These are phyloP conservation scores for Edolisoma coerulescens DNA, from an alignment of 2,113 vertebrate species.

Conservation along the genomic window DNA sequence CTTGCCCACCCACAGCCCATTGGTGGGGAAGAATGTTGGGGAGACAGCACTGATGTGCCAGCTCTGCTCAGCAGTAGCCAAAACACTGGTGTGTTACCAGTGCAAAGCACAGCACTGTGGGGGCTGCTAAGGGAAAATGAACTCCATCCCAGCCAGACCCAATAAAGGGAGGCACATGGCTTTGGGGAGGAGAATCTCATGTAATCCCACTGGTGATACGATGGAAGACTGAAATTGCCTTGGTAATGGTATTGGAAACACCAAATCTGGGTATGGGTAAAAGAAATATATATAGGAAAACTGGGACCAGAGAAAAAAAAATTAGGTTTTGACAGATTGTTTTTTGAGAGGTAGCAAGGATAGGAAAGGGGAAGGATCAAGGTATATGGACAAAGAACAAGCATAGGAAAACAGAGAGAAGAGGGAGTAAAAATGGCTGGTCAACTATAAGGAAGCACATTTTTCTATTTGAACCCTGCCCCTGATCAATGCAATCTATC, in stretches of 20 bases:
- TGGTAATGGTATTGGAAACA: background rate
- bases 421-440: background rate
- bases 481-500: background rate
- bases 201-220: background rate
- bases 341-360: background rate
- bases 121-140: background rate
- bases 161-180: background rate
- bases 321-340: background rate
- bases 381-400: background rate
- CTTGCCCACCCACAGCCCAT: background rate
- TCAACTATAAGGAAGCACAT: background rate
- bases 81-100: background rate
- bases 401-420: background rate
- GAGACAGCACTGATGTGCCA: accelerated
- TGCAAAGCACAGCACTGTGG: background rate
- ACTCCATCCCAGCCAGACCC: background rate
- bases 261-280: background rate
- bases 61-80: background rate
- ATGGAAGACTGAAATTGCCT: background rate
- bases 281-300: background rate
- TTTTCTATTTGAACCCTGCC: background rate
- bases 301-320: background rate
- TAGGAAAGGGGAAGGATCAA: background rate
- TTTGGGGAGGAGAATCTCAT: background rate
- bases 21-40: background rate